These are phyloP conservation scores for Hoplodrina blanda DNA, from an alignment of 2,888 invertebrate species.

Conservation along the genomic window DNA sequence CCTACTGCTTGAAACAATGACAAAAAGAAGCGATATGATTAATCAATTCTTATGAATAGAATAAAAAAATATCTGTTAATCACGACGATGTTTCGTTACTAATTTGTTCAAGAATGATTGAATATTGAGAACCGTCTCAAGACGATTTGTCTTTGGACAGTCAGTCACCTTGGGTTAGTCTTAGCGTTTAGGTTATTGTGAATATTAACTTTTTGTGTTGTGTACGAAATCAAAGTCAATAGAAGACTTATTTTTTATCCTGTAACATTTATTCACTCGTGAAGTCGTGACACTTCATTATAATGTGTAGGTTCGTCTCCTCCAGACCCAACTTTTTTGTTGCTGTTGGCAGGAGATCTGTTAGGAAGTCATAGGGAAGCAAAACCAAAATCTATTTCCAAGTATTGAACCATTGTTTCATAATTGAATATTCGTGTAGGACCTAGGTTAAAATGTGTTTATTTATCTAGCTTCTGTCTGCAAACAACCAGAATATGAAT, in stretches of 20 bases:
- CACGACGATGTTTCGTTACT: constrained; percentile 8
- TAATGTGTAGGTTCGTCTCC: not conserved
- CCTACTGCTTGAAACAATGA: constrained; percentile 16
- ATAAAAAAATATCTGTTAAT: constrained; percentile 5
- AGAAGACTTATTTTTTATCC: not conserved
- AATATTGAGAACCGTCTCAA: constrained; percentile 17
- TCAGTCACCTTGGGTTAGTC: constrained; percentile 30
- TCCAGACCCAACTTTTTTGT: not conserved
- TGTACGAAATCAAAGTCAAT: not conserved
- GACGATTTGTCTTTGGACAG: constrained; percentile 20
- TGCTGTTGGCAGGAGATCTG: not conserved
- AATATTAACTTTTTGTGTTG: not conserved
- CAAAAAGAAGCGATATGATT: constrained; percentile 30
- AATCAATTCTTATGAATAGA: constrained; percentile 28
- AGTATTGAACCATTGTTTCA: not conserved
- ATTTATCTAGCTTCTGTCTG: no score
- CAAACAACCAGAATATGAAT: no score
- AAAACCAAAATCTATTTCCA: not conserved
- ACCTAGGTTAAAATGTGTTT: not conserved
- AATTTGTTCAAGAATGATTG: constrained; percentile 19
- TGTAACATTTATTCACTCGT: not conserved
- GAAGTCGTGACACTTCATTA: not conserved
- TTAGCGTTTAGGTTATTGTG: constrained; percentile 14
- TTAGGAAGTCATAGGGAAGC: not conserved
- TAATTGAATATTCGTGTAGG: not conserved